Percentiles rank a stretch among this genome's conserved stretches.
Conservation (phyloP, 1,140 invertebrate species). For the Habropoda laboriosa region DNA sequence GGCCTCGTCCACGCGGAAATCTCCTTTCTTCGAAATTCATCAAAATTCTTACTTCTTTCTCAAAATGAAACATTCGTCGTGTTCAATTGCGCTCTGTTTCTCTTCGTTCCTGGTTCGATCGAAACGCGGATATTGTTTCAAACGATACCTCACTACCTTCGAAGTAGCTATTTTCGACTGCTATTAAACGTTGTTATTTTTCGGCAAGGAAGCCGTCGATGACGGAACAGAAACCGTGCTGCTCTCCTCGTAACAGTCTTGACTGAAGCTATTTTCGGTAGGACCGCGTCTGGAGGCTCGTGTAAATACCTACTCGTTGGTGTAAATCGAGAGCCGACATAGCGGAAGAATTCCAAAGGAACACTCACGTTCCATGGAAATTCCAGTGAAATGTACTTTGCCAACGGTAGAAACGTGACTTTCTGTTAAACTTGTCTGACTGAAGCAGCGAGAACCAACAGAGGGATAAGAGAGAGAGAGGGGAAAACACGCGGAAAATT, state of each 20-base stretch:
- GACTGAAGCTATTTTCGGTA: constrained; percentile 47
- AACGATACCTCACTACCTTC: too few species aligned
- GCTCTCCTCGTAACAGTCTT: not conserved
- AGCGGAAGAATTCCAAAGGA: constrained; percentile 28
- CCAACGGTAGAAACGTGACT: not conserved
- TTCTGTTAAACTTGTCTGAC: not conserved
- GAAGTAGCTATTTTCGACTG: too few species aligned
- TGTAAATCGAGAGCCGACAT: constrained; percentile 16
- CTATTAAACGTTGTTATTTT: too few species aligned
- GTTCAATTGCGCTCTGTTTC: too few species aligned
- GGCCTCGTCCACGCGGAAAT: not conserved
- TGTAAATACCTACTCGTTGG: constrained; percentile 18
- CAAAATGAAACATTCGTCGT: too few species aligned
- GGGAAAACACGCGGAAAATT: not conserved
- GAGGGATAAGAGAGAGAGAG: too few species aligned
- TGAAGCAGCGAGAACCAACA: too few species aligned
- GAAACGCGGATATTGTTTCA: too few species aligned
- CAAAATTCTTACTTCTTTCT: too few species aligned
- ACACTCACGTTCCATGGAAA: not conserved
- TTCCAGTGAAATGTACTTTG: not conserved
- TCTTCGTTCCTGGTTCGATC: too few species aligned
- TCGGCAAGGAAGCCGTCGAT: not conserved
- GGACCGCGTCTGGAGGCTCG: constrained; percentile 8
- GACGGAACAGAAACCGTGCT: constrained; percentile 31
- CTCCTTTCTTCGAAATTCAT: too few species aligned